Evolutionary conservation across 2,888 invertebrate genomes (phyloP).

Genomic region (Artemia sinica): DNA sequence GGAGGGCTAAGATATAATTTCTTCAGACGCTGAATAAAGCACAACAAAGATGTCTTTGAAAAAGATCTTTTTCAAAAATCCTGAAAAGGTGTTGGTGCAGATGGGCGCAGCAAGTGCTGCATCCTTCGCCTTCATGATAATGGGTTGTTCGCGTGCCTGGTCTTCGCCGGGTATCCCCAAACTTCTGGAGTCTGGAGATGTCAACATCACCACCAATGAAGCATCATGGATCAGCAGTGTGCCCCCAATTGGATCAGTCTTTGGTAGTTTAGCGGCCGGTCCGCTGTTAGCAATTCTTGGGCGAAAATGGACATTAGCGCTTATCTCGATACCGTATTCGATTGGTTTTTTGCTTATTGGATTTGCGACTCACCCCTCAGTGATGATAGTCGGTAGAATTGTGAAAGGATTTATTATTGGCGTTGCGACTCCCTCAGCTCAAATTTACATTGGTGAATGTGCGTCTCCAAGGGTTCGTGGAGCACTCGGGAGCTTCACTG

Average conservation of each 20-base stretch:
- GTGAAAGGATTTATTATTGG: constrained; percentile 20
- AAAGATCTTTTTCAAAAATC: constrained; percentile 21
- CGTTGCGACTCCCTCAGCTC: constrained; percentile 20
- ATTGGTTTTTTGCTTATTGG: constrained; percentile 21
- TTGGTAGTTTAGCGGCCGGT: constrained; percentile 21
- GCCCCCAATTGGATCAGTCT: constrained; percentile 21
- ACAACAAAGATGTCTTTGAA: constrained; percentile 8
- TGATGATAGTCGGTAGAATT: constrained; percentile 21
- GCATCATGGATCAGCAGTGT: constrained; percentile 22
- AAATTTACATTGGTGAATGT: constrained; percentile 22
- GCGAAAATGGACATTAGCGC: constrained; percentile 19
- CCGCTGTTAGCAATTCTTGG: constrained; percentile 18
- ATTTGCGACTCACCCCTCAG: constrained; percentile 19
- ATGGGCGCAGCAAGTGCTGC: constrained; percentile 21
- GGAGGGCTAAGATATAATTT: too few species aligned
- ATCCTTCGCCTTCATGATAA: constrained; percentile 22
- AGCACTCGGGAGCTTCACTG: constrained; percentile 21
- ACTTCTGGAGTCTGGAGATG: constrained; percentile 18
- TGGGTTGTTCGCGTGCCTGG: constrained; percentile 21
- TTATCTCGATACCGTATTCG: constrained; percentile 21
- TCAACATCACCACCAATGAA: constrained; percentile 18
- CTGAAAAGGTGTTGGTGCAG: constrained; percentile 21
- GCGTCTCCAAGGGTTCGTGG: constrained; percentile 22
- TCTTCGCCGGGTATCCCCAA: constrained; percentile 21
- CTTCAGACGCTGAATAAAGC: too few species aligned